Base-by-base conservation (phyloP, 2,888 invertebrate genomes). In the Iselma pallidipennis region DNA sequence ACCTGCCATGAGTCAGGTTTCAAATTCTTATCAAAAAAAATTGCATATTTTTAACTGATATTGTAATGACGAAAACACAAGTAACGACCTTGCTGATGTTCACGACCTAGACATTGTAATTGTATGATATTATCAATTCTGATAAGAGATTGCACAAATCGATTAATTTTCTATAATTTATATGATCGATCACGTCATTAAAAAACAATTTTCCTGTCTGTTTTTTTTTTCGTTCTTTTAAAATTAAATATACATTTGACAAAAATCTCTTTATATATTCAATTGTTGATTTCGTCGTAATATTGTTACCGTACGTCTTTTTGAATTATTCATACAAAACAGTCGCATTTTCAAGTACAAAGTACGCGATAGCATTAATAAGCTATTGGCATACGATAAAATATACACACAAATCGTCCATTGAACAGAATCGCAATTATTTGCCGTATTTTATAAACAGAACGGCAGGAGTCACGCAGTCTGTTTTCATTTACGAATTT, bases 381-480 rank as follows among this genome's bases (percentile, higher is more conserved):
- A 62, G 50, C 61, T 54, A 57, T 61, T 57, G 57, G 57, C 57
- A 61, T 51, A 61, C 53, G 61, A 53, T 61, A 50, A 6, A 42
- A 42, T 42, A 45, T 59, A 59, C 45, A 55, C 33, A 63, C 48
- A 37, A 16, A 37, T 37, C 14, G n/a, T 14, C 52, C 58, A 62
- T 64, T 58, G 57, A 61, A 60, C 51, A 55, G 58, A 61, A 51
- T 57, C 37, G 65, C 61, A 42, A 42, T 42, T 61, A 59, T 65
- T 58, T 59, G 16, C n/a, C n/a, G n/a, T n/a, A n/a, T n/a, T n/a
- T n/a, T n/a, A n/a, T n/a, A n/a, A n/a, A n/a, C n/a, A 42, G 55
- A 64, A 64, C 57, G 60, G 52, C 53, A 9, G 66, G 65, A 63
- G 68, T 67, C 67, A 66, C 55, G 63, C 65, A 64, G 66, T 65